Conservation (phyloP, 2,888 invertebrate species). For the Standfussiana lucernea region DNA sequence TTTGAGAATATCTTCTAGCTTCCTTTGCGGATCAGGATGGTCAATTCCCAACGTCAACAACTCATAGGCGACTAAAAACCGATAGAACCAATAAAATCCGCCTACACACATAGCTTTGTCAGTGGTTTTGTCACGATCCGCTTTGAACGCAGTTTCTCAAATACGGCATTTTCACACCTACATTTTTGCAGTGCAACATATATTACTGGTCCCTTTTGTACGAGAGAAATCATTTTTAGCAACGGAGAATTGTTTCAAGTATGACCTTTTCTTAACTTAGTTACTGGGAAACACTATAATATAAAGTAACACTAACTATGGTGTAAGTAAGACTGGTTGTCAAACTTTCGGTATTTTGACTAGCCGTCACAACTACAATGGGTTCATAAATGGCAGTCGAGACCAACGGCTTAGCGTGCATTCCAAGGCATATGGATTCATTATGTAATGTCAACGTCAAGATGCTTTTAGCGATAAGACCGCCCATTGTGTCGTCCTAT, state of each 20-base stretch:
- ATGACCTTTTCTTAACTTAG: neutral
- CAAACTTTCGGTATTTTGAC: too few species aligned
- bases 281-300: neutral
- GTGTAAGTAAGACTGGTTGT: too few species aligned
- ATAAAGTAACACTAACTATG: too few species aligned
- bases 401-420: neutral
- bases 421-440: too few species aligned
- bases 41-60: constrained; percentile 7
- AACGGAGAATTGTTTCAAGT: neutral
- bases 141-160: neutral
- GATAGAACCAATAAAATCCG: constrained; percentile 9
- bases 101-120: neutral
- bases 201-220: neutral
- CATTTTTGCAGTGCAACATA: neutral
- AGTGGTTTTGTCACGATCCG: constrained; percentile 10
- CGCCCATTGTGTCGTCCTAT: too few species aligned
- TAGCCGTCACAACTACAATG: neutral
- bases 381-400: neutral
- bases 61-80: constrained; percentile 27
- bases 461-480: too few species aligned
- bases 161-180: neutral
- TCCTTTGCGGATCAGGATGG: constrained; percentile 28
- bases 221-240: neutral
- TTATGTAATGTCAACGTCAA: neutral
- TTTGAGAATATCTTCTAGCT: constrained; percentile 33